Base-by-base conservation (phyloP, 2,888 invertebrate genomes). In the Plebejus argus region DNA sequence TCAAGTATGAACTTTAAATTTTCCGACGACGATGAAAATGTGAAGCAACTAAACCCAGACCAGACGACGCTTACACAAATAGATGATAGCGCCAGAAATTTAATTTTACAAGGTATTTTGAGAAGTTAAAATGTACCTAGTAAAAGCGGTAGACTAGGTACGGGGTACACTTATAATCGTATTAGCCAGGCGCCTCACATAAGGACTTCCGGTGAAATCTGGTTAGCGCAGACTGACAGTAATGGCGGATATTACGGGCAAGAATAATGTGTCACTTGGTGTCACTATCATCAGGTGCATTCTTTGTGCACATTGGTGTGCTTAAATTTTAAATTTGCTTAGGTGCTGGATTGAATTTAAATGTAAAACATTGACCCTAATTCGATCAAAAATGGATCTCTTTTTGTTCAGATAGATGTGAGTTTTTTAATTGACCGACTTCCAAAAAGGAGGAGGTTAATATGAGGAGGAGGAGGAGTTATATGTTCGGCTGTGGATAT, bases 141-240 rank as follows among this genome's bases (percentile, higher is more conserved):
- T 71, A 76, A 77, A 79, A 78, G 76, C 78, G 45, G 12, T 23
- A 28, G 66, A 66, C 28, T 28, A 20, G 45, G 71, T 70, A 33
- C 20, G 10, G 61, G 85, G 84, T 86, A 85, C 86, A 84, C 85
- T 87, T 87, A 86, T 91, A 91, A 91, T 91, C 89, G 86, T 84
- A 89, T 91, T 91, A 91, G 84, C 79, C 83, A 79, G 87, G 86
- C 88, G 86, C 83, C 85, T 84, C 82, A 83, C 82, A 82, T 82
- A 83, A 83, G 81, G 81, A 81, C 85, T 83, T 83, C 82, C 80
- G 79, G 82, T 79, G 81, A 82, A 85, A 85, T 84, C 83, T 84
- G 82, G 81, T 85, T 84, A 84, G 79, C 79, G 79, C 61, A 39
- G 66, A 77, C 56, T 72, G 77, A 77, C 35, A 39, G 49, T 70